Conservation (phyloP, 2,797 vertebrate genomes). For the Helicolenus hilgendorfi region DNA sequence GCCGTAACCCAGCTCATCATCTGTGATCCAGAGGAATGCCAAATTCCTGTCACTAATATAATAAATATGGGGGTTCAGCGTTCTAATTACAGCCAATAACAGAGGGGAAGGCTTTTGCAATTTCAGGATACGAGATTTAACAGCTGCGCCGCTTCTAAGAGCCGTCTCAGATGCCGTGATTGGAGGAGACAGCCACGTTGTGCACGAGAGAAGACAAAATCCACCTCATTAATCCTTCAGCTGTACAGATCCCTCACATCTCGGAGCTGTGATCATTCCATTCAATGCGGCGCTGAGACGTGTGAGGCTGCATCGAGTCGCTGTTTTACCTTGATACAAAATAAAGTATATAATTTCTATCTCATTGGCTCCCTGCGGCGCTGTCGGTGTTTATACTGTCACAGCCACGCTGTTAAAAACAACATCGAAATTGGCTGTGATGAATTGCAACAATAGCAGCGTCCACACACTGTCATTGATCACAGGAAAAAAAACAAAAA, state of each 20-base stretch:
- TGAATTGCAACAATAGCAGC: conserved; percentile 47
- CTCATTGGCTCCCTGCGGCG: conserved; percentile 9
- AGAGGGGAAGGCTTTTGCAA: conserved; percentile 17
- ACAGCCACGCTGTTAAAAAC: neutral
- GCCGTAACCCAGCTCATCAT: conserved; percentile 1
- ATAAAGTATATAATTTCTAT: conserved; percentile 37
- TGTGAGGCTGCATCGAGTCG: neutral
- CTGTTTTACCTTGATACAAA: conserved; percentile 36
- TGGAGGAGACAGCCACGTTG: conserved; percentile 68
- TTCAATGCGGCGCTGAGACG: neutral
- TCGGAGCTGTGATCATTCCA: conserved; percentile 40
- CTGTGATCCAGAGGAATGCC: neutral
- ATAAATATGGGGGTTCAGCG: conserved; percentile 47
- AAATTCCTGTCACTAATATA: conserved; percentile 31
- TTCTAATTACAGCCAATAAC: conserved; percentile 55
- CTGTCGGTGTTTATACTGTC: conserved; percentile 18
- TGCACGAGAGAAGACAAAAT: conserved; percentile 61
- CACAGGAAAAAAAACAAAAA: conserved; percentile 27
- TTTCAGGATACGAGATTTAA: conserved; percentile 29
- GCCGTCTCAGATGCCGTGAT: conserved; percentile 51
- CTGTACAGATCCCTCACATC: conserved; percentile 45
- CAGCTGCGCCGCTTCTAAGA: conserved; percentile 62
- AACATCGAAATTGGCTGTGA: conserved; percentile 32
- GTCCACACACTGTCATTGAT: conserved; percentile 39
- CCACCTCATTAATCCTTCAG: conserved; percentile 74